These are phyloP conservation scores for Hemicrepidius hirtus DNA, from an alignment of 2,888 invertebrate species.

Conservation along the genomic window DNA sequence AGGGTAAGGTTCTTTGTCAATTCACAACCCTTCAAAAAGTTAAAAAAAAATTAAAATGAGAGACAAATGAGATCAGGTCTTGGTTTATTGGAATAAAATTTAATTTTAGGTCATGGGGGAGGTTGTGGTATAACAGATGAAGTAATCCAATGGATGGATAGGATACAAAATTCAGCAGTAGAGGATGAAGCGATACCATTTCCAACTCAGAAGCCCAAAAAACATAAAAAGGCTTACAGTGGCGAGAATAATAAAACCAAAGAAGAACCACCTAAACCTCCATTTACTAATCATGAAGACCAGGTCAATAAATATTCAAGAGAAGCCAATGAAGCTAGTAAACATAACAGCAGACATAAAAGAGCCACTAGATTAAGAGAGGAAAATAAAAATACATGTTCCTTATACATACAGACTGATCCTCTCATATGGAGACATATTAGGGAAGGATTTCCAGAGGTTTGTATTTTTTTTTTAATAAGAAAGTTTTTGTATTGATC, in stretches of 20 bases:
- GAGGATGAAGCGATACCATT: slow-evolving; percentile 74
- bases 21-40: too few relatives aligned
- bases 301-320: slow-evolving; percentile 85
- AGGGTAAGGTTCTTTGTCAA: slow-evolving; percentile 69
- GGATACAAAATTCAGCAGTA: slow-evolving; percentile 86
- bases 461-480: too few relatives aligned
- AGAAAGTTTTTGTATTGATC: slow-evolving; percentile 20
- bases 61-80: too few relatives aligned
- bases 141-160: slow-evolving; percentile 93
- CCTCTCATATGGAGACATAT: slow-evolving; percentile 98
- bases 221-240: slow-evolving; percentile 54
- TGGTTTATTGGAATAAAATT: not conserved
- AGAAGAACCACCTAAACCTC: slow-evolving; percentile 49
- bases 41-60: too few relatives aligned
- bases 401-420: slow-evolving; percentile 98
- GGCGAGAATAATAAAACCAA: slow-evolving; percentile 41
- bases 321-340: slow-evolving; percentile 78
- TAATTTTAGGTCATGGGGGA: slow-evolving; percentile 82
- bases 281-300: slow-evolving; percentile 67
- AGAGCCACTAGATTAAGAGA: slow-evolving; percentile 76
- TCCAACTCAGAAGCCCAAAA: slow-evolving; percentile 59
- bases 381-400: slow-evolving; percentile 91
- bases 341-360: slow-evolving; percentile 61
- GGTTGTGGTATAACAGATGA: slow-evolving; percentile 94
- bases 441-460: slow-evolving; percentile 86